Percentiles rank a stretch among this genome's conserved stretches.
Evolutionary conservation across 2,113 vertebrate species (phyloP).

Genomic region (Neolamprologus sp.): DNA sequence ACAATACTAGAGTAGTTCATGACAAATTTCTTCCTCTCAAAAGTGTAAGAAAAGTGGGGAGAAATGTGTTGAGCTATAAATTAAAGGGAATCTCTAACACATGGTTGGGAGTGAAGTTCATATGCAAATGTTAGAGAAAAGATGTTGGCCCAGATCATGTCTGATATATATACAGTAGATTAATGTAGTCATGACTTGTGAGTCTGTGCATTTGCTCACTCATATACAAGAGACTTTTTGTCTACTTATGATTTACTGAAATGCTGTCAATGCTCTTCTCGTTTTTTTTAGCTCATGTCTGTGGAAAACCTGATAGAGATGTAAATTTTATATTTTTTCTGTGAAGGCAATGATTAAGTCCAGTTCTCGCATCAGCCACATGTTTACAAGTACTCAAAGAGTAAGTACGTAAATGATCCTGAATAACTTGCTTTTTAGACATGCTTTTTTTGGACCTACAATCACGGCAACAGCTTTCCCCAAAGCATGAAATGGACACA

Average conservation of each 20-base stretch:
- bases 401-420: neutral
- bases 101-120: neutral
- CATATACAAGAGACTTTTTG: neutral
- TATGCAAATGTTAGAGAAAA: neutral
- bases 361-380: neutral
- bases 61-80: neutral
- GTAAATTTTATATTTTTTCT: neutral
- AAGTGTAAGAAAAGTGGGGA: neutral
- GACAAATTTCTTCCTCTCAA: neutral
- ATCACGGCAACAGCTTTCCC: neutral
- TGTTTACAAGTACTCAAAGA: neutral
- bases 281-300: neutral
- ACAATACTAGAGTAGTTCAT: neutral
- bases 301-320: neutral
- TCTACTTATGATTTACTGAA: neutral
- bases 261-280: neutral
- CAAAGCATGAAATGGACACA: neutral
- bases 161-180: neutral
- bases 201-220: neutral
- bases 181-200: neutral
- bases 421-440: neutral
- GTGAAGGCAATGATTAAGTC: neutral
- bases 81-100: neutral
- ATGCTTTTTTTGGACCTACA: neutral
- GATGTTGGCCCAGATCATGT: accelerated